These are phyloP conservation scores for Tubulanus polymorphus DNA, from an alignment of 2,888 invertebrate species.

Conservation along the genomic window DNA sequence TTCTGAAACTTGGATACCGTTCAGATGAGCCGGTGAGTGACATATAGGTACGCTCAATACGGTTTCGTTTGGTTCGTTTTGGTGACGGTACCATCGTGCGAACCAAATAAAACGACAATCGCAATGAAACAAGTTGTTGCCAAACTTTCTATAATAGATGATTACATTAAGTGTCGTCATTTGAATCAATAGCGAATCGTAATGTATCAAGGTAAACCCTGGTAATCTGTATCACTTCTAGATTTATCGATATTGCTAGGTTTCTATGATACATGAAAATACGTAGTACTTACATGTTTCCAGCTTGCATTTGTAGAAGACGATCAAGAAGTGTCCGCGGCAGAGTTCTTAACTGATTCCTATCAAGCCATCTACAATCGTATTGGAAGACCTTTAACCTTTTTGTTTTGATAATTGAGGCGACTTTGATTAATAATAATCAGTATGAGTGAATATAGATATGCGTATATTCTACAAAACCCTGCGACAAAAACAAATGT, in stretches of 20 bases:
- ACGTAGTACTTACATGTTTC: background rate
- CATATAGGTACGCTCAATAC: background rate
- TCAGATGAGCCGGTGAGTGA: background rate
- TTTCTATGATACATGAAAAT: too few species aligned
- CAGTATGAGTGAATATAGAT: too few species aligned
- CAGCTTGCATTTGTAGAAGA: background rate
- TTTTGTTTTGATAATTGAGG: too few species aligned
- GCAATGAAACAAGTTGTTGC: background rate
- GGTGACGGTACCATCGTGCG: background rate
- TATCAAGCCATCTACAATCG: background rate
- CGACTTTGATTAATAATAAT: too few species aligned
- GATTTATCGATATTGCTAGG: background rate
- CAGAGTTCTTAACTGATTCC: background rate
- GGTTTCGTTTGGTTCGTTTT: background rate
- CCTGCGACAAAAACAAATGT: too few species aligned
- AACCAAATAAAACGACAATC: background rate
- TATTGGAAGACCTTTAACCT: too few species aligned
- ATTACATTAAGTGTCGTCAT: too few species aligned
- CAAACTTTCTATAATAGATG: background rate
- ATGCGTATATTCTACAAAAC: too few species aligned
- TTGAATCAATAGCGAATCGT: too few species aligned
- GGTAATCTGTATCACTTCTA: background rate
- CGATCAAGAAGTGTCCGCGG: background rate
- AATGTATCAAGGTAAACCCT: background rate
- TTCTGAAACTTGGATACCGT: background rate